Percentiles rank a stretch among this genome's conserved stretches.
phyloP scores from a whole-genome alignment of 2,888 invertebrate genomes.

The Lamproptera curius region DNA sequence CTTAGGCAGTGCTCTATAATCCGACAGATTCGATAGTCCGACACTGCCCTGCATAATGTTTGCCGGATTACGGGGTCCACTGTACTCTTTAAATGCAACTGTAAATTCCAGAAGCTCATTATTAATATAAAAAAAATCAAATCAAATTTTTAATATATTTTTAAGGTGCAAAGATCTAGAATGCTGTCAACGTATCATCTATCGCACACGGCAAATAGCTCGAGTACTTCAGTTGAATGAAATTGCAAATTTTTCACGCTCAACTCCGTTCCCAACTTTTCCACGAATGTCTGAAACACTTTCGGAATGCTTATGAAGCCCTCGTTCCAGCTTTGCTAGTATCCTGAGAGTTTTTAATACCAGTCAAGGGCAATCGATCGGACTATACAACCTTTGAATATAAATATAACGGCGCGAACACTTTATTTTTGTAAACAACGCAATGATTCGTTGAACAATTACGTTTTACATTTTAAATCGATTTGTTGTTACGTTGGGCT shows the following conservation, averaged over 20 bases:
- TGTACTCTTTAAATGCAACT: background rate
- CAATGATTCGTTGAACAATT: background rate
- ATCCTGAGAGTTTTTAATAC: background rate
- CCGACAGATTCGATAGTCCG: no score
- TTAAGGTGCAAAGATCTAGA: no score
- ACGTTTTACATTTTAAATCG: background rate
- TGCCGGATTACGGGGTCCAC: background rate
- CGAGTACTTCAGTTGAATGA: background rate
- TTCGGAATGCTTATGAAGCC: background rate
- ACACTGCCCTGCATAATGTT: background rate
- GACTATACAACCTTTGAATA: background rate
- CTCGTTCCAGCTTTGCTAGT: background rate
- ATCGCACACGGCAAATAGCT: background rate
- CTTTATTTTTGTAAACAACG: background rate
- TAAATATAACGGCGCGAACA: background rate
- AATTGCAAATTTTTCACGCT: conserved; percentile 1
- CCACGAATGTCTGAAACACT: background rate
- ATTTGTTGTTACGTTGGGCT: background rate
- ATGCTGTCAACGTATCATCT: no score
- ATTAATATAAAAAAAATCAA: no score
- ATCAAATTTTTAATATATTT: no score
- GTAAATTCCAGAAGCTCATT: no score
- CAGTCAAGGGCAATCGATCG: background rate
- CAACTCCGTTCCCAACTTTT: background rate
- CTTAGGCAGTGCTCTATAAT: no score